phyloP scores from a whole-genome alignment of 2,113 vertebrate genomes.

The Oncorhynchus gorbuscha region DNA sequence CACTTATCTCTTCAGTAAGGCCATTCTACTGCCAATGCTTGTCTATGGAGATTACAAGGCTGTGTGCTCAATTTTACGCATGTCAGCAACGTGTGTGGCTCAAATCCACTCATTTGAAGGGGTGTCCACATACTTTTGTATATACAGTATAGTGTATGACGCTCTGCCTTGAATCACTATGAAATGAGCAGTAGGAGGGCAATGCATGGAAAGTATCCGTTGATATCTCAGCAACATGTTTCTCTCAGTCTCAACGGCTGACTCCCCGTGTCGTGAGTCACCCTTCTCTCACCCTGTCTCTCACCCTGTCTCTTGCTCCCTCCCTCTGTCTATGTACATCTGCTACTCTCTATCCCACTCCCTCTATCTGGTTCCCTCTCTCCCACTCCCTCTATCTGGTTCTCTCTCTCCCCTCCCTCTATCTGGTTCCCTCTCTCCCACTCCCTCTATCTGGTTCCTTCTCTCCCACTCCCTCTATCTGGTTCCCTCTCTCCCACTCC shows the following conservation, averaged over 20 bases:
- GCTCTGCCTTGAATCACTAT: not conserved
- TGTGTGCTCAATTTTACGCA: no score
- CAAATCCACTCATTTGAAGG: no score
- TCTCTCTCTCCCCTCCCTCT: not conserved
- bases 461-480: not conserved
- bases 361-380: not conserved
- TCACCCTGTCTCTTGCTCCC: slow-evolving; percentile 19
- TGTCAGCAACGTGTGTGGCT: no score
- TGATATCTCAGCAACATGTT: slow-evolving; percentile 30
- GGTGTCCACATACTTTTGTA: no score
- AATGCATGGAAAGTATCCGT: slow-evolving; percentile 15
- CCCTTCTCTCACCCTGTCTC: slow-evolving; percentile 42
- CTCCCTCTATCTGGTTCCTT: not conserved
- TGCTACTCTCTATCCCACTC: not conserved
- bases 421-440: not conserved
- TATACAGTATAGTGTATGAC: slow-evolving; percentile 14
- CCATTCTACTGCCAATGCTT: no score
- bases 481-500: slow-evolving; percentile 15
- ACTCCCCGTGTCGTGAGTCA: not conserved
- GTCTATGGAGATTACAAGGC: no score
- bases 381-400: not conserved
- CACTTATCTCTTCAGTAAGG: no score
- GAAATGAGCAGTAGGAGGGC: slow-evolving; percentile 1
- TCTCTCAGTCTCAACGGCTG: not conserved
- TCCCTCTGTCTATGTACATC: slow-evolving; percentile 9